These are phyloP conservation scores for Apodemus sylvaticus DNA, from an alignment of 2,113 vertebrate genomes.

Conservation along the genomic window DNA sequence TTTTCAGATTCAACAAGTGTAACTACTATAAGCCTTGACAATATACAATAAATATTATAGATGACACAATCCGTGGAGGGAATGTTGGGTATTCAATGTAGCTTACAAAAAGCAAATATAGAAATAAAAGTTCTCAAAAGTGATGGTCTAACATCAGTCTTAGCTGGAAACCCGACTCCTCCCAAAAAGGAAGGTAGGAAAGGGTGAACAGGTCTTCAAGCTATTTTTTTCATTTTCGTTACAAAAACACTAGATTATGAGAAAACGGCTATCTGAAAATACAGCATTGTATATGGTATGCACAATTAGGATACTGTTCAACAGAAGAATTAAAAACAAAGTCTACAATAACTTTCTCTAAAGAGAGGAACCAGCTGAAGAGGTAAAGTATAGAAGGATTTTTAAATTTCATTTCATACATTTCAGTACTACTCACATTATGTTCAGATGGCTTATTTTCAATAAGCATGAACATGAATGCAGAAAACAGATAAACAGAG, in stretches of 20 bases:
- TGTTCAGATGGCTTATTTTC: background rate
- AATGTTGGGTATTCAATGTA: background rate
- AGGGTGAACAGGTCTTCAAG: background rate
- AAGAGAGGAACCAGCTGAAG: conserved; percentile 9
- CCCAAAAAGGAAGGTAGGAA: background rate
- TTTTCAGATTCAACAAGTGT: conserved; percentile 14
- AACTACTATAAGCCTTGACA: conserved; percentile 7
- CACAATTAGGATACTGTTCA: background rate
- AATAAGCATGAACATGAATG: background rate
- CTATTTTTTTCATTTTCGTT: conserved; percentile 38
- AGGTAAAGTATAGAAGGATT: background rate
- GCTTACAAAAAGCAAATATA: conserved; percentile 8
- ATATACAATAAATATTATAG: background rate
- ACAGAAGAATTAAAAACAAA: conserved; percentile 2
- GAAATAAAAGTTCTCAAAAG: background rate
- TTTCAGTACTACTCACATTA: conserved; percentile 12
- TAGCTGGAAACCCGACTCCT: background rate
- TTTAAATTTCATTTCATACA: background rate
- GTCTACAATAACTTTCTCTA: conserved; percentile 16
- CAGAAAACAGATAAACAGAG: background rate
- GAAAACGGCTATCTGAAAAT: background rate
- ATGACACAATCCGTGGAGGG: background rate
- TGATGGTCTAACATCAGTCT: background rate
- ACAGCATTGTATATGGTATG: background rate
- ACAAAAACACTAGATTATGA: background rate